Percentiles rank a stretch among this genome's conserved stretches.
Conservation (phyloP, 2,113 vertebrate genomes). For the Pionites leucogaster region DNA sequence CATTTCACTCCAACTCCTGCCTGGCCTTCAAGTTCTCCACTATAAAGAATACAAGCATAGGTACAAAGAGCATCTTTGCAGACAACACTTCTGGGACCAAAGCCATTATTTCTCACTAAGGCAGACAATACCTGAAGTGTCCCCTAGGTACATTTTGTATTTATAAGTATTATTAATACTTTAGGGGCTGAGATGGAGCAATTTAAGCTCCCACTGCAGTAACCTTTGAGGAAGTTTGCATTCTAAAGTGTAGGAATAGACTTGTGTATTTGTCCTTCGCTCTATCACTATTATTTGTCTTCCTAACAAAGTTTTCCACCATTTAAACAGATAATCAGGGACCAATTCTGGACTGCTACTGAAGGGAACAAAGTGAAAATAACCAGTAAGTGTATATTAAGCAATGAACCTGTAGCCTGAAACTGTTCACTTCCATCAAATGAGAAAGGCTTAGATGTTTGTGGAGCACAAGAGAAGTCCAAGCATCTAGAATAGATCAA, state of each 20-base stretch:
- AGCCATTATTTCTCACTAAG: not conserved
- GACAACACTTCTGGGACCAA: not conserved
- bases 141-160: not conserved
- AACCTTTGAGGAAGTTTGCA: not conserved
- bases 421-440: not conserved
- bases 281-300: not conserved
- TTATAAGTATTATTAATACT: not conserved
- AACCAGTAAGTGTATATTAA: not conserved
- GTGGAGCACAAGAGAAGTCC: not conserved
- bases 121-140: not conserved
- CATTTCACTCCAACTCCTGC: not conserved
- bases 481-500: not conserved
- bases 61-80: not conserved
- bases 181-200: not conserved
- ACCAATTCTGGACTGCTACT: not conserved
- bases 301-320: not conserved
- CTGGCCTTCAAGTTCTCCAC: not conserved
- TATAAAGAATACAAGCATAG: accelerated
- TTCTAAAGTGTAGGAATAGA: not conserved
- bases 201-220: not conserved
- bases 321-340: not conserved
- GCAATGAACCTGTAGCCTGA: not conserved
- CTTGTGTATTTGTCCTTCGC: not conserved
- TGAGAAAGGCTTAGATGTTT: not conserved
- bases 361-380: not conserved